Evolutionary conservation across 2,888 invertebrate genomes (phyloP).

Genomic region (Nebria brevicollis): DNA sequence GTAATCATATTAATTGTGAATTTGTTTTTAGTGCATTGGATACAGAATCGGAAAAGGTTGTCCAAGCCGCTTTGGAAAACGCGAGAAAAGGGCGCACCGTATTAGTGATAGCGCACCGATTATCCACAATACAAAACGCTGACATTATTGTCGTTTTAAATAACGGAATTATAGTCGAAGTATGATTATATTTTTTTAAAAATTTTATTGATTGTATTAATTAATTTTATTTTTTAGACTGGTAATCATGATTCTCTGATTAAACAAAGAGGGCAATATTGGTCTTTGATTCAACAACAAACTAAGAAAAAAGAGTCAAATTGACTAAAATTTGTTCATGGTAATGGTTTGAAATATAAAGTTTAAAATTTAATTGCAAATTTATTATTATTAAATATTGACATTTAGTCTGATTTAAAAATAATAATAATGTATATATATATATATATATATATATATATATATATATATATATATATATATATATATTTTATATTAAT

Average conservation of each 20-base stretch:
- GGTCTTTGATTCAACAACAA: conserved; percentile 83
- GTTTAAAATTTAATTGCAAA: not conserved
- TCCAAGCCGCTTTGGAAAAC: conserved; percentile 87
- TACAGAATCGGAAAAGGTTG: conserved; percentile 90
- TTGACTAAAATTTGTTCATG: not conserved
- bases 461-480: not conserved
- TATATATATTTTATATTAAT: not conserved
- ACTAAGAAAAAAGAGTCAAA: conserved; percentile 22
- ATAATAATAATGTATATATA: not conserved
- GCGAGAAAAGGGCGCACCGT: conserved; percentile 88
- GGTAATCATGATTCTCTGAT: conserved; percentile 85
- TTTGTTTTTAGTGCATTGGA: conserved; percentile 81
- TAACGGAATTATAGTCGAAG: conserved; percentile 86
- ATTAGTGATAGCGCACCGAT: conserved; percentile 92
- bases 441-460: not conserved
- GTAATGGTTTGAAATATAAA: not conserved
- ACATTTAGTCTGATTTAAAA: conserved; percentile 1
- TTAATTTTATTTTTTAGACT: conserved; percentile 69
- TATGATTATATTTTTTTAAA: conserved; percentile 56
- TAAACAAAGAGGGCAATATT: conserved; percentile 83
- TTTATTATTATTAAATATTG: not conserved
- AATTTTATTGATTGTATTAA: not conserved
- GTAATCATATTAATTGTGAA: not conserved
- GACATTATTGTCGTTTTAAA: conserved; percentile 91
- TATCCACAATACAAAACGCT: conserved; percentile 91